Conservation (phyloP, 2,113 vertebrate species). For the Variabilichromis moorii region DNA sequence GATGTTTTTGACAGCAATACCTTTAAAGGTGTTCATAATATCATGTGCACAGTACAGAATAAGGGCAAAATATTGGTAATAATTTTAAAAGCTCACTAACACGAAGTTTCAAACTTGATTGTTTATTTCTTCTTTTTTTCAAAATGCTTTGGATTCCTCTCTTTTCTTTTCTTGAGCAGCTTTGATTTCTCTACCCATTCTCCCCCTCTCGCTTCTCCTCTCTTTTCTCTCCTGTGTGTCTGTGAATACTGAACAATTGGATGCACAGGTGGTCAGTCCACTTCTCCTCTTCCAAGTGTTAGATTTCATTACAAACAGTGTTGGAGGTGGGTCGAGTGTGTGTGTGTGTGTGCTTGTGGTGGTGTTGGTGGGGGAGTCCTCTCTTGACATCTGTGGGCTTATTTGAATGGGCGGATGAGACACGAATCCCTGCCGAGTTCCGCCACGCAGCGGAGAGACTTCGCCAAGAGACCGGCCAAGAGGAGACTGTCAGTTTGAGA, state of each 20-base stretch:
- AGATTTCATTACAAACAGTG: constrained; percentile 67
- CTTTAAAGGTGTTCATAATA: neutral
- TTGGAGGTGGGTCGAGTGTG: constrained; percentile 56
- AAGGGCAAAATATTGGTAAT: neutral
- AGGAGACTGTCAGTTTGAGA: neutral
- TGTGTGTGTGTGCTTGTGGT: neutral
- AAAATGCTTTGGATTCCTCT: neutral
- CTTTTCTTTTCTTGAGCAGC: neutral
- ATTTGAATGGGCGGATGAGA: constrained; percentile 54
- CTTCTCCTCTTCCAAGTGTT: constrained; percentile 65
- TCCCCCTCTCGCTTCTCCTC: neutral
- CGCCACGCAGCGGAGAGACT: neutral
- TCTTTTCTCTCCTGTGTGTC: constrained; percentile 35
- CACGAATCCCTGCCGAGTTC: constrained; percentile 41
- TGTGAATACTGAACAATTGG: constrained; percentile 54
- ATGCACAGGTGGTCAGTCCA: constrained; percentile 65
- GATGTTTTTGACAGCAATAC: neutral
- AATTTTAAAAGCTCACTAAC: neutral
- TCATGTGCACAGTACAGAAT: neutral
- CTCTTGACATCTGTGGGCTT: constrained; percentile 51
- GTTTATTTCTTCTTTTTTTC: neutral
- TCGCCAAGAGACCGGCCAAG: constrained; percentile 5
- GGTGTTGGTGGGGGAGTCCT: constrained; percentile 39
- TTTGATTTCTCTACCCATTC: constrained; percentile 7
- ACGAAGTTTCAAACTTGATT: neutral